phyloP scores from a whole-genome alignment of 2,113 vertebrate species.

The Crotalus tigris region DNA sequence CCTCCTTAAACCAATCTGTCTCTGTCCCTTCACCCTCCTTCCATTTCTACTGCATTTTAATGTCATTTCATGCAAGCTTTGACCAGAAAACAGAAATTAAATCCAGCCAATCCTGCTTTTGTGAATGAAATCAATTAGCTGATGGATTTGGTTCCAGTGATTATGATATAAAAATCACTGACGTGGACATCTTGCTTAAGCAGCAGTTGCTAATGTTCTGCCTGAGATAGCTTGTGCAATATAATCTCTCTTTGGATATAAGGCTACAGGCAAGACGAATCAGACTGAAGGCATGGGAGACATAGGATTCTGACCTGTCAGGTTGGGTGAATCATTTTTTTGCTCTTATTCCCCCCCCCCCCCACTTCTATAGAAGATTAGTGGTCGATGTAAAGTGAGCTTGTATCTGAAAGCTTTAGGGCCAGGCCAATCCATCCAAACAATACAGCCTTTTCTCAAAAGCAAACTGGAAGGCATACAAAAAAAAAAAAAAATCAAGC shows the following conservation, averaged over 20 bases:
- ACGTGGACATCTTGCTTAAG: neutral
- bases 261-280: neutral
- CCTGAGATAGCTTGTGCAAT: neutral
- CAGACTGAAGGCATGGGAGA: slow-evolving; percentile 22
- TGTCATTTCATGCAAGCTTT: slow-evolving; percentile 49
- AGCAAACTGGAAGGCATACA: neutral
- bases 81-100: slow-evolving; percentile 58
- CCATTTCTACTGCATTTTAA: slow-evolving; percentile 45
- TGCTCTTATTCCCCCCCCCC: neutral
- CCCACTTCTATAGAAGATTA: neutral
- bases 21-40: slow-evolving; percentile 36
- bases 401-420: neutral
- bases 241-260: neutral
- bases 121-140: slow-evolving; percentile 59
- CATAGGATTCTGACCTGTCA: neutral
- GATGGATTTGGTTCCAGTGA: neutral
- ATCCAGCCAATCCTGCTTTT: slow-evolving; percentile 50
- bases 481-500: neutral
- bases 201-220: neutral
- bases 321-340: neutral
- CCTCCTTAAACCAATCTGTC: slow-evolving; percentile 46
- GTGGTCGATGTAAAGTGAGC: neutral
- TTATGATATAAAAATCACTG: neutral
- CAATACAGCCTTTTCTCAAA: neutral
- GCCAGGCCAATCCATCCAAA: neutral